Evolutionary conservation across 2,113 vertebrate genomes (phyloP).

Genomic region (Corydoras maculifer): DNA sequence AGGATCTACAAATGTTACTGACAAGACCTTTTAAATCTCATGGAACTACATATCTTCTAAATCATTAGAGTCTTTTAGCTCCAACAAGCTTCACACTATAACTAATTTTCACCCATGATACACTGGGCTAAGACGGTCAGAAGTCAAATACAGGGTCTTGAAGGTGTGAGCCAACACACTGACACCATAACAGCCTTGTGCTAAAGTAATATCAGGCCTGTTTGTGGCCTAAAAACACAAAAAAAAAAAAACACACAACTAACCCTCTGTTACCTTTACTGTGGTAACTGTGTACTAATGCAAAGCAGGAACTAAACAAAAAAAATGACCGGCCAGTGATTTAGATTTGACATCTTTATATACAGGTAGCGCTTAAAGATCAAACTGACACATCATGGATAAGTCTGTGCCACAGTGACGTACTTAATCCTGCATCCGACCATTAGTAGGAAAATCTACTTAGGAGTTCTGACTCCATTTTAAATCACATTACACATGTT

Average conservation of each 20-base stretch:
- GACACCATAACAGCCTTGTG: slow-evolving; percentile 9
- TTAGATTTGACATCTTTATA: too few relatives aligned
- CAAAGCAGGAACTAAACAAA: too few relatives aligned
- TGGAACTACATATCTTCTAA: neutral
- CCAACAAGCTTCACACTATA: slow-evolving; percentile 25
- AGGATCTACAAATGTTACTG: too few relatives aligned
- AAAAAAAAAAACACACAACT: slow-evolving; percentile 13
- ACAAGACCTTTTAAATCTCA: too few relatives aligned
- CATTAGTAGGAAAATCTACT: slow-evolving; percentile 4
- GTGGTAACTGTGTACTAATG: too few relatives aligned
- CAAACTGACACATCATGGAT: neutral
- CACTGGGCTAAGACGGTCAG: neutral
- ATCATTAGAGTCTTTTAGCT: slow-evolving; percentile 35
- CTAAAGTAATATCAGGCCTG: slow-evolving; percentile 26
- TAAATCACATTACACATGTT: slow-evolving; percentile 16
- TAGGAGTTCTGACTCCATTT: neutral
- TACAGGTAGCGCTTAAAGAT: neutral
- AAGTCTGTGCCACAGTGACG: neutral
- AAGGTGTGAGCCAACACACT: slow-evolving; percentile 11
- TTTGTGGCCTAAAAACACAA: slow-evolving; percentile 35
- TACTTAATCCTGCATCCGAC: slow-evolving; percentile 24
- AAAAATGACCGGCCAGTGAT: too few relatives aligned
- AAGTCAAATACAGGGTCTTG: neutral
- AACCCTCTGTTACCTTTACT: neutral
- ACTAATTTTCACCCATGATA: neutral